Percentiles rank a stretch among this genome's conserved stretches.
Evolutionary conservation across 1,140 invertebrate genomes (phyloP).

Genomic region (Chrysomallon squamiferum): DNA sequence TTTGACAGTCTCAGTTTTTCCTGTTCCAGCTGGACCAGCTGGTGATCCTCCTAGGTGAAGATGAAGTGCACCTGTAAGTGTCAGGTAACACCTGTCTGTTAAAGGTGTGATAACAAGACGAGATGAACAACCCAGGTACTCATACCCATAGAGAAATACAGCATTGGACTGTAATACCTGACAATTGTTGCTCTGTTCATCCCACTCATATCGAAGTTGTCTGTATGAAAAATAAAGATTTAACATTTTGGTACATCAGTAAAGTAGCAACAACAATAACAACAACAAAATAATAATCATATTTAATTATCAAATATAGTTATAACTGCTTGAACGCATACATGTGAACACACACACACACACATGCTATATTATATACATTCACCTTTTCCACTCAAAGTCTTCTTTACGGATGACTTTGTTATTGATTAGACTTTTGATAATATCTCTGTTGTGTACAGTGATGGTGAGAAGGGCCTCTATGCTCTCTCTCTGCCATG

Average conservation of each 20-base stretch:
- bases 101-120: slow-evolving; percentile 65
- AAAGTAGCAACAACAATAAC: too few species aligned
- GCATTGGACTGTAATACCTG: slow-evolving; percentile 59
- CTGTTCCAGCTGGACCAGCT: slow-evolving; percentile 62
- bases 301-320: too few species aligned
- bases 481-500: slow-evolving; percentile 64
- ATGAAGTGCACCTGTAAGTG: slow-evolving; percentile 75
- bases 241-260: too few species aligned
- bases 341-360: too few species aligned
- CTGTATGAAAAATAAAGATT: slow-evolving; percentile 32
- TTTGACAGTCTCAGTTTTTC: slow-evolving; percentile 69
- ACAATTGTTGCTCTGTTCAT: slow-evolving; percentile 58
- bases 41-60: slow-evolving; percentile 73
- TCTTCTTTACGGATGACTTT: slow-evolving; percentile 52
- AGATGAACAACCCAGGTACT: slow-evolving; percentile 63
- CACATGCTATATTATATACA: too few species aligned
- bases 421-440: slow-evolving; percentile 74
- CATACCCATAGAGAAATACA: slow-evolving; percentile 61
- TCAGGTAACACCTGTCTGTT: slow-evolving; percentile 67
- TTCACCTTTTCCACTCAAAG: slow-evolving; percentile 63
- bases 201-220: slow-evolving; percentile 65
- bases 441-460: slow-evolving; percentile 84
- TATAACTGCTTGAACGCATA: not conserved
- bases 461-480: slow-evolving; percentile 87
- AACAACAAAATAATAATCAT: too few species aligned